Base-by-base conservation (phyloP, 2,113 vertebrate species). In the Malurus melanocephalus region DNA sequence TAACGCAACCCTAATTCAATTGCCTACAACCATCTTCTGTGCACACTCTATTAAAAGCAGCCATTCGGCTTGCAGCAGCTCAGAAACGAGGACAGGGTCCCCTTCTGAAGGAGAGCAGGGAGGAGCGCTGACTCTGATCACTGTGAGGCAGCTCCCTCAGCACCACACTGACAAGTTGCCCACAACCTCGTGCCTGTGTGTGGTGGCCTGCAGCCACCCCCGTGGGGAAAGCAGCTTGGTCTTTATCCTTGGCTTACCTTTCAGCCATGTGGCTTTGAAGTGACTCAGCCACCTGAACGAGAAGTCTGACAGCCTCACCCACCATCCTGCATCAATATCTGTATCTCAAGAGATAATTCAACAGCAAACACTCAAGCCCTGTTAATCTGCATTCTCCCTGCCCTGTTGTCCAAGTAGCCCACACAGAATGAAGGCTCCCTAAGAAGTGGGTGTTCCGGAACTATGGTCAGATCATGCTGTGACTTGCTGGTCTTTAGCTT, bases 11-110 rank as follows among this genome's bases (percentile, higher is more conserved):
- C 74, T 96, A 95, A 96, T 94, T 95, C 95, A 94, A 96, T 95
- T 96, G 95, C 95, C 95, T 95, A 90, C 85, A 96, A 96, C 93
- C 87, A 91, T 95, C 91, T 86, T 96, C 94, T 91, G 93, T 77
- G 94, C 80, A 59, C 48, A 84, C 93, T 87, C 95, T 96, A 94
- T 96, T 96, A 96, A 96, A 96, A 95, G 89, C 93, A 96, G 87
- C 91, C 92, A 93, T 77, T 92, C 49, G 17, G 80, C 88, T 82
- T 78, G 88, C 87, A 94, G 94, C 94, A 91, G 87, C 92, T 92
- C 51, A 51, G 90, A 95, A 96, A 95, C 0, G 62, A 92, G 94
- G 90, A 93, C 95, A 95, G 78, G 71, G 82, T 91, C 88, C 77
- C 87, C 76, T 94, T 94, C 68, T 74, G 88, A 88, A 91, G 91